Base-by-base conservation (phyloP, 2,888 invertebrate species). In the Ophraella communa region DNA sequence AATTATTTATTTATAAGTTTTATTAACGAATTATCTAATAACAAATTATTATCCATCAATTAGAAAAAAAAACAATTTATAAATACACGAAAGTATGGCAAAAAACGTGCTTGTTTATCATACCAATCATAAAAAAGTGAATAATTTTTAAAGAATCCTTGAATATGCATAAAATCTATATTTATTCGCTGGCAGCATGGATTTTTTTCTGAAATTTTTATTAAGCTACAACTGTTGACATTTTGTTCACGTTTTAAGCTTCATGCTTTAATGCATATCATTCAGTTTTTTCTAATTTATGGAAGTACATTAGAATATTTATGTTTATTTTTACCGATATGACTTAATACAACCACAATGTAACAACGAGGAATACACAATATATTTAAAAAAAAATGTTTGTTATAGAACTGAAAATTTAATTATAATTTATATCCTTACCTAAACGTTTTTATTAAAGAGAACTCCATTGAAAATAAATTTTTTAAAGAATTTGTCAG, bases 231-330 rank as follows among this genome's bases (percentile, higher is more conserved):
- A 20, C 10, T 27, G 49, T 51, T 27, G 23, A 17, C 27, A 51
- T 51, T 51, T 27, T 17, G 49, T 27, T 23, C 49, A 51, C 49
- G 27, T 51, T 51, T 51, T 17, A 8, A 24, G 49, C 23, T 24
- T 49, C 17, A 17, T 51, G 49, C 23, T 51, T 8, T 14, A 51
- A 27, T 27, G 27, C 27, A 51, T 51, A 51, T 14, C 20, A 49
- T 49, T 17, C 5, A 11, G 4, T 21, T 20, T 45, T 45, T 45
- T 21, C 11, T 11, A 21, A 21, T 45, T 45, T 45, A 45, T 45
- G 20, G 8, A 39, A 39, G 39, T 39, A 39, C 14, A 39, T 39
- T 39, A 7, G 17, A 5, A 17, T 39, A 39, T 39, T 4, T 39
- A 17, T 8, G 23, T 47, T 11, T 47, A 47, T 47, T 23, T 47